Conservation (phyloP, 2,797 vertebrate genomes). For the Micropoecilia bifurca region DNA sequence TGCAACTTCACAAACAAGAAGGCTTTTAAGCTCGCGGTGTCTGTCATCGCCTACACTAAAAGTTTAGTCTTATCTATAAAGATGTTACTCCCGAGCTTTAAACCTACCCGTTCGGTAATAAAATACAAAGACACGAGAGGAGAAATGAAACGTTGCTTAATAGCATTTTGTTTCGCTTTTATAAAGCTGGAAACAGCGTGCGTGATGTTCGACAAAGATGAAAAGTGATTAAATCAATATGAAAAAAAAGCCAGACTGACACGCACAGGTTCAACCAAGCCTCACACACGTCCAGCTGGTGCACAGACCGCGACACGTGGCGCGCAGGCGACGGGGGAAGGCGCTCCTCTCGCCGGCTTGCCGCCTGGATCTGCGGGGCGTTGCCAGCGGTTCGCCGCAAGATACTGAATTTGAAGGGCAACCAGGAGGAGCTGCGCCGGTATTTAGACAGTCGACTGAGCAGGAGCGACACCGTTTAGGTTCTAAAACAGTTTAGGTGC, state of each 20-base stretch:
- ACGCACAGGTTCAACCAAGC: not conserved
- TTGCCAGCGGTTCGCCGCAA: constrained; percentile 74
- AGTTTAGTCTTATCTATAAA: not conserved
- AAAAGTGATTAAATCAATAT: not conserved
- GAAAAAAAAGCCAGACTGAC: not conserved
- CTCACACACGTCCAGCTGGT: constrained; percentile 76
- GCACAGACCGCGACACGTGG: constrained; percentile 85
- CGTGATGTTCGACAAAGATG: not conserved
- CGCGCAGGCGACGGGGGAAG: constrained; percentile 82
- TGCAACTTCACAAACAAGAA: constrained; percentile 22
- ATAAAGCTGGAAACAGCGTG: not conserved
- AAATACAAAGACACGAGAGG: not conserved
- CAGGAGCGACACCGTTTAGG: constrained; percentile 1
- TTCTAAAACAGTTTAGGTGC: not conserved
- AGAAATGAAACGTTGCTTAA: not conserved
- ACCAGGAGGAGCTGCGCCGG: constrained; percentile 27
- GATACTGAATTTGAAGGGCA: constrained; percentile 72
- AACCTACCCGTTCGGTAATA: not conserved
- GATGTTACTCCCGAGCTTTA: not conserved
- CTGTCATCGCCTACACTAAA: not conserved
- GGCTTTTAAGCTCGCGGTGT: constrained; percentile 14
- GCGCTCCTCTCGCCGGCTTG: constrained; percentile 79
- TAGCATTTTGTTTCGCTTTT: not conserved
- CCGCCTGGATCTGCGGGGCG: constrained; percentile 79
- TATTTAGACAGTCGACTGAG: constrained; percentile 13